phyloP scores from a whole-genome alignment of 2,797 vertebrate species.

The Lacerta bilineata region DNA sequence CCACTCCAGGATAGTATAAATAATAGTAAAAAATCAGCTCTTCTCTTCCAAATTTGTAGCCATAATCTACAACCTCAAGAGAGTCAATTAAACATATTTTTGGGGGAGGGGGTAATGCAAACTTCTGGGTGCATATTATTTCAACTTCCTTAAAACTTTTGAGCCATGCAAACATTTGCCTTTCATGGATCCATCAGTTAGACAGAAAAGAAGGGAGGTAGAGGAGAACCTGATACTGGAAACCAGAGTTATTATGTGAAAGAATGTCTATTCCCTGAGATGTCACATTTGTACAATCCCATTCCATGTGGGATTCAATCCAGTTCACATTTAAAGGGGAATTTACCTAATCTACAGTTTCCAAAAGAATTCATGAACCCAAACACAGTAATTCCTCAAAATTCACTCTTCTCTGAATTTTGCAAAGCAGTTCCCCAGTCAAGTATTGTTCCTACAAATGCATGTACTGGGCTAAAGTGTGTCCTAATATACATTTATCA shows the following conservation, averaged over 20 bases:
- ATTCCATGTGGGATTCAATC: too few species aligned
- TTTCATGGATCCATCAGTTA: not conserved
- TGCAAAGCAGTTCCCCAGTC: too few species aligned
- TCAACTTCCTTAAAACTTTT: not conserved
- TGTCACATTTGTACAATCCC: too few species aligned
- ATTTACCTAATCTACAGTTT: too few species aligned
- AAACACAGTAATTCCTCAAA: too few species aligned
- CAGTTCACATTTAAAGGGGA: too few species aligned
- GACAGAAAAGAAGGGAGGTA: too few species aligned
- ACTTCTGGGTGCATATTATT: not conserved
- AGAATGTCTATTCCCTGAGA: not conserved
- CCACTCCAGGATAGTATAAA: slow-evolving; percentile 18
- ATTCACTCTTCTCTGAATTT: too few species aligned
- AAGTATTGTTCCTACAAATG: too few species aligned
- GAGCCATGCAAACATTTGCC: not conserved
- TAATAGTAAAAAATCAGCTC: slow-evolving; percentile 10
- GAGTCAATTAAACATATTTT: slow-evolving; percentile 3
- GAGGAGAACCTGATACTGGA: not conserved
- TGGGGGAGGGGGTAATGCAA: not conserved
- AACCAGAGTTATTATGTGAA: not conserved
- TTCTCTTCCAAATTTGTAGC: slow-evolving; percentile 34
- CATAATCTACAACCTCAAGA: slow-evolving; percentile 4
- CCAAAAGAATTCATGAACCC: too few species aligned
- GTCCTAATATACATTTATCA: too few species aligned
- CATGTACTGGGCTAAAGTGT: too few species aligned